Evolutionary conservation across 2,888 invertebrate genomes (phyloP).

Genomic region (Volucella bombylans): DNA sequence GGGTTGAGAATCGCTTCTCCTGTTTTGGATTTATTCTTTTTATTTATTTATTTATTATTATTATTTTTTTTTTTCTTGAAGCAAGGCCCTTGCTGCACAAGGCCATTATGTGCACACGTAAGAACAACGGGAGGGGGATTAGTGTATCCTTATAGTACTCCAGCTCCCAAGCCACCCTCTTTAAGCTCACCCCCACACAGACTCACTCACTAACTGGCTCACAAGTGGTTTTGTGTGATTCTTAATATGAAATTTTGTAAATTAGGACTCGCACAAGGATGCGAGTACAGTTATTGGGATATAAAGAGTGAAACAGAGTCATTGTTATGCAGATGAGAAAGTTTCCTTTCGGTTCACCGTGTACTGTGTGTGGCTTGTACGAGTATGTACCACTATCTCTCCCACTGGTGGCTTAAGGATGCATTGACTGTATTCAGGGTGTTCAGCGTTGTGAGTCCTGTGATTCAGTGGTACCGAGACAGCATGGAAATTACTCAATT

Average conservation of each 20-base stretch:
- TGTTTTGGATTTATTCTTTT: conserved; percentile 7
- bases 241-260: conserved; percentile 73
- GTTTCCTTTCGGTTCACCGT: conserved; percentile 48
- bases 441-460: conserved; percentile 19
- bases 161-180: neutral
- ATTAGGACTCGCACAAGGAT: conserved; percentile 74
- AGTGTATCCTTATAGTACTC: neutral
- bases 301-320: conserved; percentile 72
- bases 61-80: conserved; percentile 25
- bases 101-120: conserved; percentile 72
- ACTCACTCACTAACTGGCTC: conserved; percentile 33
- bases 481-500: conserved; percentile 71
- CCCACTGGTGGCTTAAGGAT: conserved; percentile 39
- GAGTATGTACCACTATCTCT: conserved; percentile 2
- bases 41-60: conserved; percentile 48
- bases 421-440: conserved; percentile 24
- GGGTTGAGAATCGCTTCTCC: conserved; percentile 5
- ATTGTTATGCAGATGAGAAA: conserved; percentile 74
- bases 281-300: conserved; percentile 69
- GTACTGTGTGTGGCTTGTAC: no score
- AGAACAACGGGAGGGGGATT: conserved; percentile 38
- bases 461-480: conserved; percentile 61
- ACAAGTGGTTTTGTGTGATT: conserved; percentile 72
- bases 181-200: neutral
- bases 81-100: conserved; percentile 53